Percentiles rank a stretch among this genome's conserved stretches.
phyloP scores from a whole-genome alignment of 1,140 invertebrate species.

The Epicauta chinensis region DNA sequence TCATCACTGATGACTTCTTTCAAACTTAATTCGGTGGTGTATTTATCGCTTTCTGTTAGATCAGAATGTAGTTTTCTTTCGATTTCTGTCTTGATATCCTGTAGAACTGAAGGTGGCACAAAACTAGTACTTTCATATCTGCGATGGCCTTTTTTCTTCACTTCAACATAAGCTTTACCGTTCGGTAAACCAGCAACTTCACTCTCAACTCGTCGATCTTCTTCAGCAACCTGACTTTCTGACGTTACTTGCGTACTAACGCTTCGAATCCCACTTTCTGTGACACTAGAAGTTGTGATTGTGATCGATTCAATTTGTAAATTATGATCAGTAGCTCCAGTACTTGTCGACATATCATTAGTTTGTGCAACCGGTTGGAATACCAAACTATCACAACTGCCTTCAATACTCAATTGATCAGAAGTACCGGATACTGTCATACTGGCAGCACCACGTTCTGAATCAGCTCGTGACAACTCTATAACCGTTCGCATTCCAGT shows the following conservation, averaged over 20 bases:
- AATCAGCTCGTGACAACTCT: constrained; percentile 44
- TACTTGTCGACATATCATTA: constrained; percentile 40
- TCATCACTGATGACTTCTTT: constrained; percentile 45
- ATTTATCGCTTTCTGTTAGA: constrained; percentile 40
- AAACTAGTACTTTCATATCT: constrained; percentile 49
- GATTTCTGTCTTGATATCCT: constrained; percentile 19
- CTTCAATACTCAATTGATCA: constrained; percentile 46
- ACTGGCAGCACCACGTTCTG: constrained; percentile 34
- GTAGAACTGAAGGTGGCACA: neutral
- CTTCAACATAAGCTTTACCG: constrained; percentile 42
- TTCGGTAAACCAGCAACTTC: constrained; percentile 46
- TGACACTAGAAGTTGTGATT: constrained; percentile 48
- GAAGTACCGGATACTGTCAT: constrained; percentile 47
- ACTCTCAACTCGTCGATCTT: constrained; percentile 51
- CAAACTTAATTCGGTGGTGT: constrained; percentile 36
- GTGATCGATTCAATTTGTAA: constrained; percentile 46
- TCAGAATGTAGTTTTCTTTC: constrained; percentile 28
- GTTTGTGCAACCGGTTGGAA: constrained; percentile 28
- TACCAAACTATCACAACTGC: constrained; percentile 31
- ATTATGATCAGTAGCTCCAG: constrained; percentile 26
- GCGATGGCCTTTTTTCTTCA: constrained; percentile 48
- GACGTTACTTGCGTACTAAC: constrained; percentile 53
- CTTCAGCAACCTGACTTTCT: constrained; percentile 39
- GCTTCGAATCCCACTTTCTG: constrained; percentile 45
- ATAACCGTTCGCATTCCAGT: constrained; percentile 49